phyloP scores from a whole-genome alignment of 2,113 vertebrate genomes.

The Brachirus orientalis region DNA sequence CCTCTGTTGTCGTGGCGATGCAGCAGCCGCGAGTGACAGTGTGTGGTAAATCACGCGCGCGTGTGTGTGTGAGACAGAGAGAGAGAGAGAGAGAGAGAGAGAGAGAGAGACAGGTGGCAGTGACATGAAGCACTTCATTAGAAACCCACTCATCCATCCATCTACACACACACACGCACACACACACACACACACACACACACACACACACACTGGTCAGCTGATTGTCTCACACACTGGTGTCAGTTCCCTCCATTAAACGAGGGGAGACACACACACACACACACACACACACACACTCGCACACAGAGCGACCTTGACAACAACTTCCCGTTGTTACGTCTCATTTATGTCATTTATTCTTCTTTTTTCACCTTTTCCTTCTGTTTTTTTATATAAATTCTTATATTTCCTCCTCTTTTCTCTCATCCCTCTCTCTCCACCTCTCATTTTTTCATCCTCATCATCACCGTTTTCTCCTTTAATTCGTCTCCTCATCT shows the following conservation, averaged over 20 bases:
- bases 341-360: not conserved
- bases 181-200: slow-evolving; percentile 22
- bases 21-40: slow-evolving; percentile 63
- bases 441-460: too few relatives aligned
- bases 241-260: slow-evolving; percentile 63
- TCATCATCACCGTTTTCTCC: too few relatives aligned
- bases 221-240: slow-evolving; percentile 58
- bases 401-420: not conserved
- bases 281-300: slow-evolving; percentile 30
- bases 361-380: not conserved
- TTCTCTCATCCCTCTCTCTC: not conserved
- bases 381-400: not conserved
- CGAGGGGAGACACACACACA: slow-evolving; percentile 35
- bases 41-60: slow-evolving; percentile 24
- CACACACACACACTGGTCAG: slow-evolving; percentile 34
- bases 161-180: slow-evolving; percentile 13
- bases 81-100: too few relatives aligned
- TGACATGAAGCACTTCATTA: slow-evolving; percentile 34
- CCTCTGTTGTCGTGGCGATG: slow-evolving; percentile 59
- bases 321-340: not conserved
- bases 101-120: not conserved
- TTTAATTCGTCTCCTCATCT: too few relatives aligned
- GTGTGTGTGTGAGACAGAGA: slow-evolving; percentile 18
- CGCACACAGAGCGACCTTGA: slow-evolving; percentile 8
- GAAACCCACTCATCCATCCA: not conserved